These are phyloP conservation scores for Budorcas taxicolor DNA, from an alignment of 2,113 vertebrate genomes.

Conservation along the genomic window DNA sequence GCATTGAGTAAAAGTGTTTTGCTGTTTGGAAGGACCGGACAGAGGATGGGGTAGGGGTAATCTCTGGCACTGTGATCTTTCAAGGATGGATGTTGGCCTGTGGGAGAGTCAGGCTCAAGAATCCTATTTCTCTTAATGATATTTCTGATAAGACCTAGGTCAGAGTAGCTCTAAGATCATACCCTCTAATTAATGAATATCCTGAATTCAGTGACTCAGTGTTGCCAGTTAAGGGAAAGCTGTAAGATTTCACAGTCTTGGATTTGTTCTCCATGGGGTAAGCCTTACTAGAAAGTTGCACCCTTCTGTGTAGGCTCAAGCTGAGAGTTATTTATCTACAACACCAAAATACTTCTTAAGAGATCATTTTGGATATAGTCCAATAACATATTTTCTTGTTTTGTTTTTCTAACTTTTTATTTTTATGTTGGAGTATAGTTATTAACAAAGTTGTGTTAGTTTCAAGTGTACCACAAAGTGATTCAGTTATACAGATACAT, in stretches of 20 bases:
- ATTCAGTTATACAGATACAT: neutral
- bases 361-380: neutral
- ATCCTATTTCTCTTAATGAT: neutral
- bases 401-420: neutral
- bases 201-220: neutral
- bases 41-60: neutral
- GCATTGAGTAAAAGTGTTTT: neutral
- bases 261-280: neutral
- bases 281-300: neutral
- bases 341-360: neutral
- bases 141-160: neutral
- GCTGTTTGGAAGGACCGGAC: neutral
- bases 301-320: neutral
- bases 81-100: neutral
- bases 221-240: neutral
- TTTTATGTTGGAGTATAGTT: neutral
- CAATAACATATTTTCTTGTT: neutral
- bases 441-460: neutral
- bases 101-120: neutral
- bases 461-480: neutral
- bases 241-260: neutral
- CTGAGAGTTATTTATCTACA: neutral
- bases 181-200: neutral
- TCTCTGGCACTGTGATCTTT: neutral
- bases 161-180: neutral